Evolutionary conservation across 2,113 vertebrate species (phyloP).

Genomic region (Leptosomus discolor): DNA sequence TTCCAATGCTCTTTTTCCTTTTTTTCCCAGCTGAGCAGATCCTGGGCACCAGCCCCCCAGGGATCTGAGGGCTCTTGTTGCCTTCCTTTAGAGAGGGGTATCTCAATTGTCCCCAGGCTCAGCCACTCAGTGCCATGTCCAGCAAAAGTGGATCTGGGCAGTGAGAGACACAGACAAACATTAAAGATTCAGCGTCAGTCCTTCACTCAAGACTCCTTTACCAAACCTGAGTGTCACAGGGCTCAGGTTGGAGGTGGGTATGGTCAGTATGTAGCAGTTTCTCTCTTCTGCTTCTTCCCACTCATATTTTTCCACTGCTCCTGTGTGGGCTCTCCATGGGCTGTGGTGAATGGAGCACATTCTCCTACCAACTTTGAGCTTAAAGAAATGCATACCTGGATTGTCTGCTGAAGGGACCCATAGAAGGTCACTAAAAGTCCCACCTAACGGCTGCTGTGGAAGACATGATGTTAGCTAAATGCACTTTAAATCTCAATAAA

Average conservation of each 20-base stretch:
- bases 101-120: background rate
- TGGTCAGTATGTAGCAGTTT: background rate
- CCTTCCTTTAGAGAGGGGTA: background rate
- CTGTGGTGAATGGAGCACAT: background rate
- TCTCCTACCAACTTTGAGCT: background rate
- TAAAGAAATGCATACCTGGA: background rate
- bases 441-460: background rate
- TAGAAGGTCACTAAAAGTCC: background rate
- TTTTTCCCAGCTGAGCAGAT: background rate
- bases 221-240: no score
- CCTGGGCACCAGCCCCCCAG: background rate
- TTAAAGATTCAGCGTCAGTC: background rate
- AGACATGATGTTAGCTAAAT: background rate
- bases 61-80: background rate
- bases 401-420: background rate
- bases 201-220: background rate
- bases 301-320: background rate
- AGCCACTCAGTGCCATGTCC: background rate
- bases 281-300: background rate
- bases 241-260: background rate
- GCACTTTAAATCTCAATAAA: background rate
- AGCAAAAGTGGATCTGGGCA: background rate
- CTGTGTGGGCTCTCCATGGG: accelerated
- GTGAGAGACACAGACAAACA: background rate
- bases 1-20: background rate